Evolutionary conservation across 2,888 invertebrate genomes (phyloP).

Genomic region (Sminthurinus aureus): DNA sequence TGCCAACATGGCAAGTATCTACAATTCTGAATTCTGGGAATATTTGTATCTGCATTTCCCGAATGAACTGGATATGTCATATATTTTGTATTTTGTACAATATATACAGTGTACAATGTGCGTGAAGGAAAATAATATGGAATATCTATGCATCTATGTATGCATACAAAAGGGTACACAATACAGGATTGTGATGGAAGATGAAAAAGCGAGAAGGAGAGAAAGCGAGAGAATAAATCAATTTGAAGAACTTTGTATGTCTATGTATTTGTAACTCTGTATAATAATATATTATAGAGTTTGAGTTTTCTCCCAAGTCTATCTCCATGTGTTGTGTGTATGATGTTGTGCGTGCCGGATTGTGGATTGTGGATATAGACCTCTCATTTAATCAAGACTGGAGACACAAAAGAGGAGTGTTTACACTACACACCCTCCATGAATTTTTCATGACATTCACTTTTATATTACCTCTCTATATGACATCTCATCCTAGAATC

Average conservation of each 20-base stretch:
- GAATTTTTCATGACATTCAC: conserved; percentile 60
- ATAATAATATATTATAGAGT: no score
- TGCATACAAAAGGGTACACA: conserved; percentile 37
- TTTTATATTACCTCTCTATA: conserved; percentile 47
- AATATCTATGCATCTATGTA: neutral
- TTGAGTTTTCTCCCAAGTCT: no score
- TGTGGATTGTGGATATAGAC: conserved; percentile 55
- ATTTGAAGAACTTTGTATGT: conserved; percentile 48
- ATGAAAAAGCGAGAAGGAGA: neutral
- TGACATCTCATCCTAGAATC: conserved; percentile 47
- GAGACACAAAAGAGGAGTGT: conserved; percentile 60
- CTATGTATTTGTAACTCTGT: neutral
- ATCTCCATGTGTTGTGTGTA: no score
- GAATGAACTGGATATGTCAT: neutral
- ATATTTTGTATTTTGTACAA: no score
- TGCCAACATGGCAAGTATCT: neutral
- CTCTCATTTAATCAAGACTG: conserved; percentile 60
- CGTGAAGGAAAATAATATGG: no score
- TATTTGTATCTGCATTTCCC: no score
- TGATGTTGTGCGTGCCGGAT: conserved; percentile 51
- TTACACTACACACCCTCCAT: conserved; percentile 60
- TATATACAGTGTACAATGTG: no score
- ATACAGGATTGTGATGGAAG: conserved; percentile 44
- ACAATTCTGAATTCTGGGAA: conserved; percentile 8
- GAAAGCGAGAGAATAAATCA: conserved; percentile 55